These are phyloP conservation scores for Thaleichthys pacificus DNA, from an alignment of 2,797 vertebrate species.

Conservation along the genomic window DNA sequence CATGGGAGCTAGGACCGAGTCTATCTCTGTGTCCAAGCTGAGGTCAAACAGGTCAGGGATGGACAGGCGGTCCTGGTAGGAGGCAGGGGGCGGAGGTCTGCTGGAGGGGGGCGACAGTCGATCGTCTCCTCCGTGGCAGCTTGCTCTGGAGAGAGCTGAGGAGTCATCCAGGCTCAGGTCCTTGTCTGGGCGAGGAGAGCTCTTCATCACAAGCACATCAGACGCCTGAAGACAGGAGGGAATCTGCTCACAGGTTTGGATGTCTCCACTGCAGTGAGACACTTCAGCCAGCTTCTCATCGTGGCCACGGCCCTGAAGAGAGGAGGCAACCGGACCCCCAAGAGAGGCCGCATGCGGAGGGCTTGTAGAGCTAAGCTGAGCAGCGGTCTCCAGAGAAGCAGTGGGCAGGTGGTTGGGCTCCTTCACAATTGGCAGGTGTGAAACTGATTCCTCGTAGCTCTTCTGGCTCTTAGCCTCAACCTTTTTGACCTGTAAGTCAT, in stretches of 20 bases:
- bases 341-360: conserved; percentile 1
- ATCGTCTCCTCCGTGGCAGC: not conserved
- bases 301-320: conserved; percentile 2
- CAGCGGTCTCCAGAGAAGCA: not conserved
- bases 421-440: conserved; percentile 45
- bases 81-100: not conserved
- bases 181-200: conserved; percentile 1
- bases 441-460: conserved; percentile 33
- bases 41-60: not conserved
- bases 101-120: conserved; percentile 15
- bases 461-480: conserved; percentile 28
- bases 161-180: conserved; percentile 5
- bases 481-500: conserved; percentile 42
- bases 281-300: not conserved
- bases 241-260: not conserved
- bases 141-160: not conserved
- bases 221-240: not conserved
- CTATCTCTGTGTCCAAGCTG: not conserved
- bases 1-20: not conserved
- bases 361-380: not conserved
- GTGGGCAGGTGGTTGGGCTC: not conserved
- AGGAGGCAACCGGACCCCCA: not conserved
- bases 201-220: not conserved
- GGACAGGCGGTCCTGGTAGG: conserved; percentile 6
- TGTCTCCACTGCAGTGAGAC: conserved; percentile 3